phyloP scores from a whole-genome alignment of 2,888 invertebrate genomes.

The Myopa tessellatipennis region DNA sequence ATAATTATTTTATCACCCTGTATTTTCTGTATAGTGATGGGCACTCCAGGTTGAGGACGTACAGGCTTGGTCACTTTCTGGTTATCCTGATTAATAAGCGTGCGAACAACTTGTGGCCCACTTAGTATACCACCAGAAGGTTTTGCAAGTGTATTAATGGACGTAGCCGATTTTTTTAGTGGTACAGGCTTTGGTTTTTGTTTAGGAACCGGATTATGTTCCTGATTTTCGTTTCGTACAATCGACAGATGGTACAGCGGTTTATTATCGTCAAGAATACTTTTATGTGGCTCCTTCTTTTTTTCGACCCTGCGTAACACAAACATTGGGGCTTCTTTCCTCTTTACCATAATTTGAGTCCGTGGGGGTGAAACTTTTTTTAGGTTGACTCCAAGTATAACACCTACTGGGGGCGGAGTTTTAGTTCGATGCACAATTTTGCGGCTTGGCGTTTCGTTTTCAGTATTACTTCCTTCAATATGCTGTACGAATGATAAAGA shows the following conservation, averaged over 20 bases:
- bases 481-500: slow-evolving; percentile 53
- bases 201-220: slow-evolving; percentile 58
- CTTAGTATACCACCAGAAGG: slow-evolving; percentile 62
- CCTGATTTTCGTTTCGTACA: slow-evolving; percentile 61
- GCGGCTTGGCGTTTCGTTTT: slow-evolving; percentile 54
- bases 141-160: slow-evolving; percentile 51
- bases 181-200: slow-evolving; percentile 56
- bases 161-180: slow-evolving; percentile 54
- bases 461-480: background rate
- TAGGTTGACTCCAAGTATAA: slow-evolving; percentile 62
- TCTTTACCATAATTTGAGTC: slow-evolving; percentile 62
- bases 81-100: slow-evolving; percentile 46
- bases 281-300: slow-evolving; percentile 63
- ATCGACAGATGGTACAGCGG: slow-evolving; percentile 66
- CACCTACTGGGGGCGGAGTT: slow-evolving; percentile 66
- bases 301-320: slow-evolving; percentile 66
- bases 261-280: slow-evolving; percentile 66
- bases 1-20: slow-evolving; percentile 69
- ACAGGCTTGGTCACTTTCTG: slow-evolving; percentile 50
- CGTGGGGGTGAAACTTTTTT: slow-evolving; percentile 64
- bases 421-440: slow-evolving; percentile 60
- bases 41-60: slow-evolving; percentile 62
- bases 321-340: slow-evolving; percentile 63
- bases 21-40: slow-evolving; percentile 67
- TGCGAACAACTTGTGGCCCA: slow-evolving; percentile 57